Evolutionary conservation across 1,140 invertebrate species (phyloP).

Genomic region (Carcinoscorpius rotundicauda): DNA sequence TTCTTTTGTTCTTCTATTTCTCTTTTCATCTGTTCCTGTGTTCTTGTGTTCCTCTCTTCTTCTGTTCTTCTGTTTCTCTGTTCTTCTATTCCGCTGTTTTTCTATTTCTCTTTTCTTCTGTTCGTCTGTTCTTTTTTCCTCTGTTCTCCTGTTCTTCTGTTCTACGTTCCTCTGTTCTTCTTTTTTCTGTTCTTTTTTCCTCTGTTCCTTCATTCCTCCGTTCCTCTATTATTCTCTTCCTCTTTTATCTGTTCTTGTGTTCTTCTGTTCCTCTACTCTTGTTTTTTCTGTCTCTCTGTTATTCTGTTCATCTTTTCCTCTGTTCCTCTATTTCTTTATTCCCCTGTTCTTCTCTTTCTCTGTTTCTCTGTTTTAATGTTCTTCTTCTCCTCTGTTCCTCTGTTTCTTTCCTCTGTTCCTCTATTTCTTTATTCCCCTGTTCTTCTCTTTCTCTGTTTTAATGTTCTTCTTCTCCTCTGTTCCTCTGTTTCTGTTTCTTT

Average conservation of each 20-base stretch:
- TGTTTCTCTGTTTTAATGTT: no score
- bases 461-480: no score
- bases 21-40: background rate
- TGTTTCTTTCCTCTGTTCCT: no score
- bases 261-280: background rate
- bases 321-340: background rate
- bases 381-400: no score
- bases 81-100: background rate
- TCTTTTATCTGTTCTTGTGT: background rate
- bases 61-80: background rate
- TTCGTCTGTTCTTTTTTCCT: background rate
- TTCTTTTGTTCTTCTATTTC: background rate
- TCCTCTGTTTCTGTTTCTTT: no score
- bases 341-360: background rate
- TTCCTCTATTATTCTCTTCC: conserved; percentile 2
- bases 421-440: no score
- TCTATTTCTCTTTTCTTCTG: background rate
- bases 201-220: background rate
- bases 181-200: background rate
- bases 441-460: no score
- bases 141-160: background rate
- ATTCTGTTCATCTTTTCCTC: background rate
- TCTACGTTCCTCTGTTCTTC: background rate
- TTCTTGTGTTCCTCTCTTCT: background rate
- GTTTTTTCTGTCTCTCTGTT: background rate